phyloP scores from a whole-genome alignment of 2,113 vertebrate genomes.

The Muntiacus muntjak region DNA sequence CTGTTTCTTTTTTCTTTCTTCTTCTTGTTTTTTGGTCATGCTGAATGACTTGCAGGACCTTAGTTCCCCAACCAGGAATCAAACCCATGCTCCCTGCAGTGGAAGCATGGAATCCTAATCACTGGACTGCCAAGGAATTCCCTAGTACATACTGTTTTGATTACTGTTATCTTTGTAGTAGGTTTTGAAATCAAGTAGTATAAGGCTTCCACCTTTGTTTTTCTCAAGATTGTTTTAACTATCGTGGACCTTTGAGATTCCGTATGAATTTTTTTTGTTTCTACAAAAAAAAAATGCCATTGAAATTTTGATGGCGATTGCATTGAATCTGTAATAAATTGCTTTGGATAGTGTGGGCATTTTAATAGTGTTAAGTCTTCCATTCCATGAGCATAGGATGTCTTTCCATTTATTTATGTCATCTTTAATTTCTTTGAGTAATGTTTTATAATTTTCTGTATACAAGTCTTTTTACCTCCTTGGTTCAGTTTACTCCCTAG shows the following conservation, averaged over 20 bases:
- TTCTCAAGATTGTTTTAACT: neutral
- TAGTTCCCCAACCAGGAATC: neutral
- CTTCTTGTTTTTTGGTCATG: neutral
- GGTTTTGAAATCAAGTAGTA: neutral
- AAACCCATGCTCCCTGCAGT: neutral
- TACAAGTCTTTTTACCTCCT: neutral
- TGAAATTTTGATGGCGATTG: neutral
- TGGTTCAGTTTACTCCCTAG: neutral
- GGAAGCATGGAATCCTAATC: neutral
- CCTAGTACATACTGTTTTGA: neutral
- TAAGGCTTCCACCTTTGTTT: neutral
- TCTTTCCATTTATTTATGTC: neutral
- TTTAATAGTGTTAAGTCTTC: neutral
- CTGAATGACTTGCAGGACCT: neutral
- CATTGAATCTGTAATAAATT: neutral
- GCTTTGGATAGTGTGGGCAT: neutral
- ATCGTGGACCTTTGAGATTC: neutral
- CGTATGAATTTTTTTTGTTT: neutral
- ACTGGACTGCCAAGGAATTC: neutral
- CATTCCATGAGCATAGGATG: neutral
- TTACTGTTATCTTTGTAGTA: neutral
- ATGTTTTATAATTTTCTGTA: neutral
- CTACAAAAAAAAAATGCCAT: neutral
- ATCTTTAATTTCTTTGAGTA: conserved; percentile 10
- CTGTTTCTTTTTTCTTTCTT: neutral